Evolutionary conservation across 2,113 vertebrate genomes (phyloP).

Genomic region (Mobula hypostoma): DNA sequence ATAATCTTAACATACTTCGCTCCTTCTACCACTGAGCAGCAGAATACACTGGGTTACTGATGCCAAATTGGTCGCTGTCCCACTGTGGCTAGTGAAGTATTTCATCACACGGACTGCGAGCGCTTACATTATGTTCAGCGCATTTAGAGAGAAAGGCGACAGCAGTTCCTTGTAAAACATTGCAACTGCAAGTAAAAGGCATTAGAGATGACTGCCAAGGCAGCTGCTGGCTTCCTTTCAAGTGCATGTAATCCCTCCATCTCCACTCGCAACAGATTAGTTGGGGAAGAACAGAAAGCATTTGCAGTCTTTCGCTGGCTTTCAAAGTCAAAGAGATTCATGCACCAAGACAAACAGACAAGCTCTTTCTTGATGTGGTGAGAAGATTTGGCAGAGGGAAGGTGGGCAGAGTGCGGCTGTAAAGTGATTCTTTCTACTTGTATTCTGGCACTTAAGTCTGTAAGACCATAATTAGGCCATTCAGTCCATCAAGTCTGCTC

Average conservation of each 20-base stretch:
- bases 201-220: background rate
- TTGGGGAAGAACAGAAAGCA: background rate
- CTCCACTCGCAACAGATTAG: slow-evolving; percentile 21
- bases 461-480: no score
- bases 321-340: background rate
- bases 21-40: no score
- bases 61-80: background rate
- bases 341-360: background rate
- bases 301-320: background rate
- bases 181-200: background rate
- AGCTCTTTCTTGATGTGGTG: background rate
- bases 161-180: background rate
- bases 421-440: background rate
- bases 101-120: background rate
- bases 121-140: background rate
- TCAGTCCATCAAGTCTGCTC: no score
- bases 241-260: background rate
- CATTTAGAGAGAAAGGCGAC: background rate
- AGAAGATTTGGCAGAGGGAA: background rate
- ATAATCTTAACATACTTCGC: no score
- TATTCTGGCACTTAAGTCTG: background rate
- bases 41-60: background rate
- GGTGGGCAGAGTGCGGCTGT: no score
- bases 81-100: background rate
- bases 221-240: background rate